Evolutionary conservation across 1,140 invertebrate species (phyloP), one percentile per base, ranked within the genome.

Genomic region (Homarus americanus): DNA sequence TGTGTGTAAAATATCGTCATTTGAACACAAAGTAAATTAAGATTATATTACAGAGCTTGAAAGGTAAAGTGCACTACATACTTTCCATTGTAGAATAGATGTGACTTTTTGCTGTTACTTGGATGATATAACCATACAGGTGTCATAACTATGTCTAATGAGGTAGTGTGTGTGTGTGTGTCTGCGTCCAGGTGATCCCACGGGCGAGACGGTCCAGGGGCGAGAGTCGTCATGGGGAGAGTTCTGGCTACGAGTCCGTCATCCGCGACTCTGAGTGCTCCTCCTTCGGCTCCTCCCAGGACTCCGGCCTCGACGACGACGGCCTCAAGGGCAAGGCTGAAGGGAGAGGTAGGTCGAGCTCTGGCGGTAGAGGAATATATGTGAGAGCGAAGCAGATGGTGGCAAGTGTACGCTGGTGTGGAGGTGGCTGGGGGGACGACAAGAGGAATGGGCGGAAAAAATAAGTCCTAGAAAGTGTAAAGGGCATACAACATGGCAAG

Each of bases 241-340:
- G 97, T 93, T 96, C 97, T 96, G 98, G 97, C 2, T 98, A 98
- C 93, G 97, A 98, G 93, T 98, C 97, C 93, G 96, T 98, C 86
- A 96, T 97, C 1, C 94, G 97, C 91, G 97, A 98, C 93, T 95
- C 95, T 82, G 95, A 95, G 93, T 95, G 94, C 1, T 95, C 94
- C 20, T 97, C 97, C 83, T 96, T 97, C 93, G 97, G 97, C 72
- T 97, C 97, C n/a, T 97, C 97, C 91, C 96, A 97, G 91, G 96
- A 96, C 72, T 97, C 97, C 12, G 97, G 92, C 1, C 82, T 92
- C 40, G 92, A 92, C 44, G 92, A 92, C 53, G 92, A 92, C 38
- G 92, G 92, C 28, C 66, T 91, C 58, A 88, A 91, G 86, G 90
- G 90, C 32, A 89, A 91, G 72, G 69, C 86, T 10, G 86, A 76